These are phyloP conservation scores for Aethes cnicana DNA, from an alignment of 2,888 invertebrate genomes.

Conservation along the genomic window DNA sequence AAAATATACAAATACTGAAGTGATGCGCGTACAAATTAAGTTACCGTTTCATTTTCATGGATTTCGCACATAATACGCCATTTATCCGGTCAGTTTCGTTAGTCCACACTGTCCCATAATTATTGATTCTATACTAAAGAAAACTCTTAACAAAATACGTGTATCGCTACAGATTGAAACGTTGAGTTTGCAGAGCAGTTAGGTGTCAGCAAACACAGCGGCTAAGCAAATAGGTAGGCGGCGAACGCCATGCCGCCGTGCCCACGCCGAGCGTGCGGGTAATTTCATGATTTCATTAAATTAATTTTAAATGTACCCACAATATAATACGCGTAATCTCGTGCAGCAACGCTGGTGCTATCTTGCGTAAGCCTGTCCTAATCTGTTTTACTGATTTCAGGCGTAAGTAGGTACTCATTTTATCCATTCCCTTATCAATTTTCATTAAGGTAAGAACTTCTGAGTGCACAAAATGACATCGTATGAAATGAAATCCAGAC, in stretches of 20 bases:
- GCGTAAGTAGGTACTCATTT: no score
- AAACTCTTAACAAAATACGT: slow-evolving; percentile 7
- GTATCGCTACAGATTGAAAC: slow-evolving; percentile 4
- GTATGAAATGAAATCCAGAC: no score
- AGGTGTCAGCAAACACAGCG: slow-evolving; percentile 14
- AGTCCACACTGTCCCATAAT: not conserved
- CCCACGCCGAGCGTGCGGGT: slow-evolving; percentile 13
- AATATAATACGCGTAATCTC: not conserved
- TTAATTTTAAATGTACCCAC: not conserved
- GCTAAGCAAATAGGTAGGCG: slow-evolving; percentile 14
- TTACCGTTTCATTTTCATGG: no score
- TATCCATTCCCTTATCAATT: no score
- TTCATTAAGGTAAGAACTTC: no score
- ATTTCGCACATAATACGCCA: no score
- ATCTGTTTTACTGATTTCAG: no score
- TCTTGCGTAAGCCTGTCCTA: slow-evolving; percentile 11
- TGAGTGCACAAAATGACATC: no score
- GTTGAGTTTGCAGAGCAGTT: slow-evolving; percentile 20
- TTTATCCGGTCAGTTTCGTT: no score
- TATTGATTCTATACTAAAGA: not conserved
- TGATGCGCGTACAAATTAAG: no score
- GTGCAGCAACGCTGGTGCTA: slow-evolving; percentile 1
- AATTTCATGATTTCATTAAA: slow-evolving; percentile 25
- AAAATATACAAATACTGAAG: no score
- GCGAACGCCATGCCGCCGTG: slow-evolving; percentile 12